Percentiles rank a stretch among this genome's conserved stretches.
These are phyloP conservation scores for Drosophila falleni DNA, from an alignment of 2,888 invertebrate genomes.

Conservation along the genomic window DNA sequence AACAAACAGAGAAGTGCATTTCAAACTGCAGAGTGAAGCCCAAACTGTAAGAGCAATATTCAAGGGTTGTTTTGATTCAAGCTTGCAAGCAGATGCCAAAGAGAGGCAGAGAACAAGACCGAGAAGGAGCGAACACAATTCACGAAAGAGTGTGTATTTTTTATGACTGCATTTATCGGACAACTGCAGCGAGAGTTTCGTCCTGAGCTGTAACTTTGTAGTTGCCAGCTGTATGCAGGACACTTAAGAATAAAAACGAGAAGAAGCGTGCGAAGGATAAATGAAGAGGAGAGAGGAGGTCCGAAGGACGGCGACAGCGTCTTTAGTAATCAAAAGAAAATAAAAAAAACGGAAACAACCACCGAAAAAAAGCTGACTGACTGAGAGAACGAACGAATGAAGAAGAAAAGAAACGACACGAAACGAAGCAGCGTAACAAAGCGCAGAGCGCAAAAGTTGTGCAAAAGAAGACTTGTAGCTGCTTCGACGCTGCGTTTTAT, in stretches of 20 bases:
- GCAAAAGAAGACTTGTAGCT: conserved; percentile 80
- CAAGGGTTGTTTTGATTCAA: conserved; percentile 56
- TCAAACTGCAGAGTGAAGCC: conserved; percentile 48
- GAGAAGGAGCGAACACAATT: not conserved
- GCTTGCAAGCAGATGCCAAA: conserved; percentile 36
- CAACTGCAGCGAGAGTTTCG: conserved; percentile 35
- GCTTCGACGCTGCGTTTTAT: conserved; percentile 61
- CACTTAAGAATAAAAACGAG: not conserved
- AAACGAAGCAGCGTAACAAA: conserved; percentile 62
- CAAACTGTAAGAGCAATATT: conserved; percentile 53
- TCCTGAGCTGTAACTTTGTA: conserved; percentile 23
- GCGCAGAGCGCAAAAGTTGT: conserved; percentile 68
- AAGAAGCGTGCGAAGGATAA: not conserved
- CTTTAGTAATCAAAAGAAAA: conserved; percentile 35
- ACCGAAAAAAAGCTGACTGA: conserved; percentile 55
- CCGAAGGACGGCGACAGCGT: conserved; percentile 1
- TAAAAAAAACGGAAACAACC: conserved; percentile 61
- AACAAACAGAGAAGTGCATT: conserved; percentile 23
- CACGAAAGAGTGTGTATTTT: conserved; percentile 31
- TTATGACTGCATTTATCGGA: conserved; percentile 43
- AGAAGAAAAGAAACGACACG: conserved; percentile 2
- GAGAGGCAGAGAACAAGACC: not conserved
- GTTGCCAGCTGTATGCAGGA: conserved; percentile 46
- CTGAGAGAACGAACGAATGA: conserved; percentile 42
- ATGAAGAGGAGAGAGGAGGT: conserved; percentile 5